A percentile compares a stretch with the other conserved stretches of the same genome.
Conservation (phyloP, 64 coral and sea anemone species). For the Stichodactyla helianthus region DNA sequence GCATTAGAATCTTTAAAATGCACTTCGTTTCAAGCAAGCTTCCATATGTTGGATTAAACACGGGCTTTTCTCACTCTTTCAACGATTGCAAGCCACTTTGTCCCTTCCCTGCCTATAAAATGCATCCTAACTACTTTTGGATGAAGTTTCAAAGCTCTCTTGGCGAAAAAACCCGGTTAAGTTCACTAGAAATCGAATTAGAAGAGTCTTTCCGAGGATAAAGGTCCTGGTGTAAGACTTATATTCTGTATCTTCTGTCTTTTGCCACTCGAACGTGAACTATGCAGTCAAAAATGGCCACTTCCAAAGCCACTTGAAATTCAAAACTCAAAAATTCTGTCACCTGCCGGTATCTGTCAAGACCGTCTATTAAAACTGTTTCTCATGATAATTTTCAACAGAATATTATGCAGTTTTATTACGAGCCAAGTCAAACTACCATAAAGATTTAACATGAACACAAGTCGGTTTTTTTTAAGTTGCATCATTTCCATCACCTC, state of each 20-base stretch:
- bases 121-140: neutral
- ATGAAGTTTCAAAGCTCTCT: neutral
- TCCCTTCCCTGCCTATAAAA: neutral
- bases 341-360: neutral
- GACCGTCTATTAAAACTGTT: neutral
- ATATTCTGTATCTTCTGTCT: neutral
- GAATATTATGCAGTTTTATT: too few species aligned
- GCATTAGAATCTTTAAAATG: slow-evolving; percentile 12
- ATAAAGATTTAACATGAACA: neutral
- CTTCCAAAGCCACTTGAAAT: neutral
- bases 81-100: neutral
- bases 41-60: neutral
- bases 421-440: neutral
- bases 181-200: neutral
- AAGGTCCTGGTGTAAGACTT: neutral
- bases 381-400: neutral
- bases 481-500: neutral
- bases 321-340: neutral
- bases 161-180: neutral
- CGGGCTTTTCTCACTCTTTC: neutral
- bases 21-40: neutral
- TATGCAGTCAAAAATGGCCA: neutral
- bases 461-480: neutral
- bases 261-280: neutral
- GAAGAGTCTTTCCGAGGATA: neutral